A percentile compares a stretch with the other conserved stretches of the same genome.
Evolutionary conservation across 2,888 invertebrate genomes (phyloP).

Genomic region (Allolobophora icterica): DNA sequence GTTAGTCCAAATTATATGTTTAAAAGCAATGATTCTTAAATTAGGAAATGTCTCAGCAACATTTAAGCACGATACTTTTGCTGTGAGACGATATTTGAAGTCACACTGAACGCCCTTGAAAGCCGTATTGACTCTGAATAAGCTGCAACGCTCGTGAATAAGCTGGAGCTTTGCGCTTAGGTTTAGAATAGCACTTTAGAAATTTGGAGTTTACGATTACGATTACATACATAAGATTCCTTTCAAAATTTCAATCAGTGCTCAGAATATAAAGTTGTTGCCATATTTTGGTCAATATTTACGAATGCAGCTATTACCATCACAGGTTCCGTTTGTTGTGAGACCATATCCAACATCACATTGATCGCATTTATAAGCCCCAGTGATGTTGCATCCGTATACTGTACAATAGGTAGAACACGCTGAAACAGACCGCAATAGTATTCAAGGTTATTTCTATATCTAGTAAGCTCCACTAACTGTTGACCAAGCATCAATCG

Average conservation of each 20-base stretch:
- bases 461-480: no score
- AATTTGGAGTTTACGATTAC: no score
- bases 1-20: no score
- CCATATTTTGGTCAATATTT: no score
- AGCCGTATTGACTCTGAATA: neutral
- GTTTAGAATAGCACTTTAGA: no score
- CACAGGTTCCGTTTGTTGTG: neutral
- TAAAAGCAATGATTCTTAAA: neutral
- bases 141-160: neutral
- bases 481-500: no score
- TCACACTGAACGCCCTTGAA: neutral
- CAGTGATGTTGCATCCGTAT: neutral
- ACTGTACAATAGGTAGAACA: neutral
- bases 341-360: neutral
- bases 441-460: no score
- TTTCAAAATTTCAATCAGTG: no score
- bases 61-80: neutral
- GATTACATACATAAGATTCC: no score
- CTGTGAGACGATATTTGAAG: neutral
- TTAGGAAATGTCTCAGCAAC: neutral
- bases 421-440: no score
- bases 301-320: neutral
- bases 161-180: no score
- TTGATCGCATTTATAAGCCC: neutral
- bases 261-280: no score